These are phyloP conservation scores for Drosophila mayri DNA, from an alignment of 1,140 invertebrate genomes.

Conservation along the genomic window DNA sequence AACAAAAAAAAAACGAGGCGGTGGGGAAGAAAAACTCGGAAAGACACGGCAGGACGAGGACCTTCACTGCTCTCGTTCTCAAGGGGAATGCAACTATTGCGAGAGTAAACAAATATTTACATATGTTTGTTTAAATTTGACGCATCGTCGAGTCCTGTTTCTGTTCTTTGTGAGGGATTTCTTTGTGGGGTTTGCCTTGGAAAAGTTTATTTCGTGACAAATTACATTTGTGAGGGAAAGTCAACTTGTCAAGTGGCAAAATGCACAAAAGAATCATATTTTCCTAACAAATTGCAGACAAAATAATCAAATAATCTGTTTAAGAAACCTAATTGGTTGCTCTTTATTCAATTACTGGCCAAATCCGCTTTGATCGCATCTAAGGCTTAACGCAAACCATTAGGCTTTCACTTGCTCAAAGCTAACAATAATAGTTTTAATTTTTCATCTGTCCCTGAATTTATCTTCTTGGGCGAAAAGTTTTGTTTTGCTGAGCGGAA, in stretches of 20 bases:
- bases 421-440: slow-evolving; percentile 21
- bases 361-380: slow-evolving; percentile 20
- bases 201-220: slow-evolving; percentile 44
- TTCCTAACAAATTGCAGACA: slow-evolving; percentile 7
- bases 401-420: slow-evolving; percentile 4
- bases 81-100: slow-evolving; percentile 30
- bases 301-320: slow-evolving; percentile 24
- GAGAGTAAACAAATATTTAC: slow-evolving; percentile 61
- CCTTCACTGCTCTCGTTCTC: slow-evolving; percentile 19
- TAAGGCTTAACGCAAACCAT: slow-evolving; percentile 11
- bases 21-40: not conserved
- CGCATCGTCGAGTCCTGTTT: slow-evolving; percentile 24
- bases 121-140: slow-evolving; percentile 58
- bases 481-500: slow-evolving; percentile 41
- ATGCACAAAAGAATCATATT: slow-evolving; percentile 29
- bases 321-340: not conserved
- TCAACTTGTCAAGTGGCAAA: slow-evolving; percentile 10
- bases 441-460: slow-evolving; percentile 11
- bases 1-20: not conserved
- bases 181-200: slow-evolving; percentile 23
- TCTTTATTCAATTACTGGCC: slow-evolving; percentile 19
- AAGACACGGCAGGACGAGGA: slow-evolving; percentile 10
- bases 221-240: slow-evolving; percentile 38
- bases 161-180: slow-evolving; percentile 28
- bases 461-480: slow-evolving; percentile 12